Evolutionary conservation across 2,888 invertebrate genomes (phyloP).

Genomic region (Scrobipalpa atriplicella): DNA sequence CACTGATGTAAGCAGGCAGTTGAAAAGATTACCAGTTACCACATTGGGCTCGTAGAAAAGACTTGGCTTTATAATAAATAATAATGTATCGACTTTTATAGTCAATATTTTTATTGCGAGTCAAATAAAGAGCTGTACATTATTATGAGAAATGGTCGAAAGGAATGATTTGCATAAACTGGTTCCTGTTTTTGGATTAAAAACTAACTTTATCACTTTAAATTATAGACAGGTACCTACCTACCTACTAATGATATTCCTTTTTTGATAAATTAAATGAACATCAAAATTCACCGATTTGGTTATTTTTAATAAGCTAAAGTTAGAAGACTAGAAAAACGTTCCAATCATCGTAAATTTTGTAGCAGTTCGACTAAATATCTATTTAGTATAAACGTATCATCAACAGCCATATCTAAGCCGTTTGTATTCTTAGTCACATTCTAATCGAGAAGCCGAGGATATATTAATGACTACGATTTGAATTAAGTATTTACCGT

Average conservation of each 20-base stretch:
- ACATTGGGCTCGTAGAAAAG: constrained; percentile 47
- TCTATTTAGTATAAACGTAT: constrained; percentile 28
- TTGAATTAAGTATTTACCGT: constrained; percentile 38
- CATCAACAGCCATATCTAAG: constrained; percentile 28
- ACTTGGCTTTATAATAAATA: constrained; percentile 35
- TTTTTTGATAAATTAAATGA: constrained; percentile 3
- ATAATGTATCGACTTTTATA: constrained; percentile 46
- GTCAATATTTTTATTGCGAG: constrained; percentile 45
- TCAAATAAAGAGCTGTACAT: constrained; percentile 41
- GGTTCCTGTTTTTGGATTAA: background rate
- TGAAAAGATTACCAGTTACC: constrained; percentile 43
- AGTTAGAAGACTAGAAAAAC: constrained; percentile 8
- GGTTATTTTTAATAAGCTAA: constrained; percentile 7
- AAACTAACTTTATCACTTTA: background rate
- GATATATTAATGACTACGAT: constrained; percentile 37
- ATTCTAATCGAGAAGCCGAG: constrained; percentile 32
- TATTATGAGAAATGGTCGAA: constrained; percentile 30
- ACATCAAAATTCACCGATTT: constrained; percentile 20
- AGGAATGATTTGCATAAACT: background rate
- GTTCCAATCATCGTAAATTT: constrained; percentile 26
- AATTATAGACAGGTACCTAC: background rate
- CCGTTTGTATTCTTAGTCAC: constrained; percentile 27
- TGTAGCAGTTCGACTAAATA: constrained; percentile 6
- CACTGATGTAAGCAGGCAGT: constrained; percentile 41
- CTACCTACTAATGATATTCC: background rate